A percentile compares a stretch with the other conserved stretches of the same genome.
These are phyloP conservation scores for Papilio glaucus DNA, from an alignment of 1,140 invertebrate genomes.

Conservation along the genomic window DNA sequence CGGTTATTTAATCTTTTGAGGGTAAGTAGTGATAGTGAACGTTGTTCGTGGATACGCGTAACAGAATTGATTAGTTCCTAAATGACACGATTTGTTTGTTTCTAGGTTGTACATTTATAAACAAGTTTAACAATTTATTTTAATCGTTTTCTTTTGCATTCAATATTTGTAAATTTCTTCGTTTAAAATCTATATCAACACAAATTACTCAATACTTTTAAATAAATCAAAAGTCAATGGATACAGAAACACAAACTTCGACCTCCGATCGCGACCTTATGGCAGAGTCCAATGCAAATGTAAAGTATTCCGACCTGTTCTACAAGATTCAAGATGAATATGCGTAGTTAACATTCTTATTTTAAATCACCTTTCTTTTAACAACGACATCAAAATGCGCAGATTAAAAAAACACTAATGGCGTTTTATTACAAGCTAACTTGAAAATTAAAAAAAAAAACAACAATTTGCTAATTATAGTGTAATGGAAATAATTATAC, in stretches of 20 bases:
- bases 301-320: slow-evolving; percentile 30
- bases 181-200: no score
- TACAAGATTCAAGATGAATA: slow-evolving; percentile 30
- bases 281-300: slow-evolving; percentile 33
- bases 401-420: not conserved
- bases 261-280: slow-evolving; percentile 34
- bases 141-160: no score
- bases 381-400: not conserved
- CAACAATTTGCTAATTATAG: not conserved
- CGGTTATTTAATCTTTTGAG: no score
- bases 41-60: no score
- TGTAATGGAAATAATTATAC: slow-evolving; percentile 11
- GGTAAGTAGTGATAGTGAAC: no score
- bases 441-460: not conserved
- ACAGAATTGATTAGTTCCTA: no score
- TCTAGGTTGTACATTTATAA: no score
- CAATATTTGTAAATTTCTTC: no score
- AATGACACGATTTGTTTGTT: no score
- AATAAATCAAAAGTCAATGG: not conserved
- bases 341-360: slow-evolving; percentile 22
- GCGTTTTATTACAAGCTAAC: not conserved
- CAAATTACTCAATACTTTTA: no score
- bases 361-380: slow-evolving; percentile 25
- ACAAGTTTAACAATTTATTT: no score
- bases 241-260: slow-evolving; percentile 28